Evolutionary conservation across 2,113 vertebrate species (phyloP).

Genomic region (Heliornis fulica): DNA sequence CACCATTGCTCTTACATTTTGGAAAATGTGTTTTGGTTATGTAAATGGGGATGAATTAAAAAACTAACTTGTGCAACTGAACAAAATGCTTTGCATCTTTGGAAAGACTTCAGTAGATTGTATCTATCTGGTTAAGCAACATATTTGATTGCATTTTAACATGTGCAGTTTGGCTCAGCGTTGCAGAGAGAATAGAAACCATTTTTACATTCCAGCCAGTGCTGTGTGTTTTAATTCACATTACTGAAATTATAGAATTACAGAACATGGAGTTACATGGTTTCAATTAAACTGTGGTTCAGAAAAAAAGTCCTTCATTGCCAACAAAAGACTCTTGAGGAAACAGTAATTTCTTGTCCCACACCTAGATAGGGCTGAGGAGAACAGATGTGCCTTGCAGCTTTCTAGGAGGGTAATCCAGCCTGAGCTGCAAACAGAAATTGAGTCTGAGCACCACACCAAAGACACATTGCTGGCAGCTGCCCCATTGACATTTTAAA

Average conservation of each 20-base stretch:
- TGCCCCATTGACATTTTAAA: not conserved
- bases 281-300: not conserved
- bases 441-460: not conserved
- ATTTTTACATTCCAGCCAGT: not conserved
- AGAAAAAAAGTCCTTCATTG: not conserved
- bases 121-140: not conserved
- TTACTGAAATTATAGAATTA: not conserved
- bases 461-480: not conserved
- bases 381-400: not conserved
- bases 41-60: slow-evolving; percentile 35
- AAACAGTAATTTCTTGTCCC: not conserved
- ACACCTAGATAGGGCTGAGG: not conserved
- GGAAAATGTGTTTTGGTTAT: slow-evolving; percentile 17
- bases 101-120: not conserved
- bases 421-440: not conserved
- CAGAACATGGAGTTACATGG: not conserved
- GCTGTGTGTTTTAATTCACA: not conserved
- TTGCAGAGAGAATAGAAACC: not conserved
- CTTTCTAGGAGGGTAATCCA: not conserved
- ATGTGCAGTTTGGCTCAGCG: not conserved
- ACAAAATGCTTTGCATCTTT: not conserved
- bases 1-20: slow-evolving; percentile 25
- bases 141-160: not conserved
- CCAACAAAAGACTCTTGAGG: not conserved
- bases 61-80: not conserved